A percentile compares a stretch with the other conserved stretches of the same genome.
phyloP scores from a whole-genome alignment of 2,113 vertebrate species.

The Pachycephala philippinensis region DNA sequence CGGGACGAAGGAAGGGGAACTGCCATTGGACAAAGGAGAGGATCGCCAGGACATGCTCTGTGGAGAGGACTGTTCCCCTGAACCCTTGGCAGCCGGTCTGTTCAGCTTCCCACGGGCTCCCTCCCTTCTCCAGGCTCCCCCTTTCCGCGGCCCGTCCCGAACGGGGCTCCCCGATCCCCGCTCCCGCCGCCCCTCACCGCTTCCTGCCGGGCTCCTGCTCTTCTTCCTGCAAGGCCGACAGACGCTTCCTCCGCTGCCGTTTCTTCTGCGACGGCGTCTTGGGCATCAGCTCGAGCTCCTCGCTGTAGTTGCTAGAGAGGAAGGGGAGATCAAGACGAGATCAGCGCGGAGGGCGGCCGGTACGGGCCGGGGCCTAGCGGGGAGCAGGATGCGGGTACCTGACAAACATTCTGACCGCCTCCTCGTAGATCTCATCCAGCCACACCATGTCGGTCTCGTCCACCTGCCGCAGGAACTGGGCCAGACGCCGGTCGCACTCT shows the following conservation, averaged over 20 bases:
- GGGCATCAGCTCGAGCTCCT: conserved; percentile 90
- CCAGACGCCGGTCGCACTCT: conserved; percentile 72
- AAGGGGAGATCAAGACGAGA: background rate
- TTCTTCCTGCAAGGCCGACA: conserved; percentile 72
- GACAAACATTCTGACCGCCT: conserved; percentile 85
- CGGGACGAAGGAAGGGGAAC: background rate
- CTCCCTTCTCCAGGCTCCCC: too few species aligned
- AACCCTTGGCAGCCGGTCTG: accelerated
- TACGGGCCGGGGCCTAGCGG: background rate
- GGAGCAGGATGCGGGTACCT: conserved; percentile 58
- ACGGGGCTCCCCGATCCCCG: background rate
- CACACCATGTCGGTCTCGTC: conserved; percentile 84
- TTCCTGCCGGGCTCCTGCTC: conserved; percentile 62
- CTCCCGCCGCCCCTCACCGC: conserved; percentile 64
- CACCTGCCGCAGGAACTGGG: conserved; percentile 75
- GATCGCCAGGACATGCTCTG: accelerated
- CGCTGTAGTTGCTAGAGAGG: conserved; percentile 75
- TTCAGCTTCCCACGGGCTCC: too few species aligned
- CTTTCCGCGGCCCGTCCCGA: background rate
- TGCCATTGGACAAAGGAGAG: background rate
- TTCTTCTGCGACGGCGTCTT: conserved; percentile 95
- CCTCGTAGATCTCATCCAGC: conserved; percentile 88
- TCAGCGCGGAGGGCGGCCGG: background rate
- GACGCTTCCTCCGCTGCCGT: conserved; percentile 79
- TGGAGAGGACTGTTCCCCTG: accelerated